Percentiles rank a stretch among this genome's conserved stretches.
Conservation (phyloP, 2,888 invertebrate species). For the Acronicta aceris region DNA sequence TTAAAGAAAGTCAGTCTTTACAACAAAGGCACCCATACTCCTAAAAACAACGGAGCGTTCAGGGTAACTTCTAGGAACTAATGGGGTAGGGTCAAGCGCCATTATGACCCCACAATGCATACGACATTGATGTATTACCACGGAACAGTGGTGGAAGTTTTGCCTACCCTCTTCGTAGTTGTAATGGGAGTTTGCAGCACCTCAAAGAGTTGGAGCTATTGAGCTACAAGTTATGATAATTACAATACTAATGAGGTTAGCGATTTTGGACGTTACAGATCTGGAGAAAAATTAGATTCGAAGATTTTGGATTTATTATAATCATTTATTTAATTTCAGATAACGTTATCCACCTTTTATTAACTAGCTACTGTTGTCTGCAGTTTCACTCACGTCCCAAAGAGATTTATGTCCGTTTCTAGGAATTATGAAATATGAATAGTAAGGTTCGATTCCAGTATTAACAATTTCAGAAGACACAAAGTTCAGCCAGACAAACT, state of each 20-base stretch:
- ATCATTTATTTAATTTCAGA: too few relatives aligned
- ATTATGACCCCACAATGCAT: conserved; percentile 43
- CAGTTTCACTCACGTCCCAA: too few relatives aligned
- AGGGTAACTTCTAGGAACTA: conserved; percentile 30
- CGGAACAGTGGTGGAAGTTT: conserved; percentile 22
- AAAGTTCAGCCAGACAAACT: too few relatives aligned
- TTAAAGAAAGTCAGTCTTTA: conserved; percentile 6
- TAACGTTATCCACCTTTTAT: too few relatives aligned
- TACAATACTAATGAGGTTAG: neutral
- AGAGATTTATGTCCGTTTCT: too few relatives aligned
- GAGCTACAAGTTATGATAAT: neutral
- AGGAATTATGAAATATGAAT: too few relatives aligned
- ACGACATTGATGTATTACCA: conserved; percentile 50
- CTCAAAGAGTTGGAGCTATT: neutral
- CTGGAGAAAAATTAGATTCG: too few relatives aligned
- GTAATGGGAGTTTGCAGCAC: conserved; percentile 16
- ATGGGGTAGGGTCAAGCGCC: conserved; percentile 50
- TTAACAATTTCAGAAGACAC: too few relatives aligned
- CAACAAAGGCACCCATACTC: conserved; percentile 29
- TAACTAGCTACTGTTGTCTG: too few relatives aligned
- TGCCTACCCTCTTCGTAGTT: conserved; percentile 11
- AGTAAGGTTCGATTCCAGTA: too few relatives aligned
- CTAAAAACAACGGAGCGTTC: conserved; percentile 15
- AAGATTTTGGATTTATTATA: too few relatives aligned
- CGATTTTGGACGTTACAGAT: too few relatives aligned